Evolutionary conservation across 1,140 invertebrate genomes (phyloP).

Genomic region (Fopius arisanus): DNA sequence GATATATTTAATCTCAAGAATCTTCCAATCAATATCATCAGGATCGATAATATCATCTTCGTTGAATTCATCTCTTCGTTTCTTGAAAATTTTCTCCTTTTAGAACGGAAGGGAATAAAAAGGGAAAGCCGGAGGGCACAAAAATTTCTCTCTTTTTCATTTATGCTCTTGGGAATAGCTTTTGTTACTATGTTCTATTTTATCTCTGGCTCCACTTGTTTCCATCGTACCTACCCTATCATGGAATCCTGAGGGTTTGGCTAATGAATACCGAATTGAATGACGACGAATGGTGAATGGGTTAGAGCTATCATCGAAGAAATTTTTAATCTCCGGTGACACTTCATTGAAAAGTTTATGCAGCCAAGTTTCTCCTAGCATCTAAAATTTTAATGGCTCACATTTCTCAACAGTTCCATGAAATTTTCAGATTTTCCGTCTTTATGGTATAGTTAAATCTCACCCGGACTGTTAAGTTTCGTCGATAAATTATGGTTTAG

Average conservation of each 20-base stretch:
- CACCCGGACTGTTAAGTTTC: not conserved
- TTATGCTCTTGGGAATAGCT: not conserved
- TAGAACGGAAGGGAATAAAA: not conserved
- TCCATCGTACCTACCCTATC: not conserved
- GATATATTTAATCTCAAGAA: no score
- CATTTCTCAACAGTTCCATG: not conserved
- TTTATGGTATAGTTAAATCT: constrained; percentile 2
- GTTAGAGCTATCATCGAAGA: not conserved
- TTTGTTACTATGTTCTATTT: not conserved
- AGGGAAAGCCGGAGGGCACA: not conserved
- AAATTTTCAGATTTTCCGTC: not conserved
- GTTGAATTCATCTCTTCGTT: no score
- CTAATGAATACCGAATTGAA: not conserved
- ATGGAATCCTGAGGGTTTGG: not conserved
- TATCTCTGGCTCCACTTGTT: not conserved
- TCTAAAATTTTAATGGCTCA: not conserved
- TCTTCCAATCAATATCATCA: not conserved
- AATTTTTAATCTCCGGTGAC: constrained; percentile 1
- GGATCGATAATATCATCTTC: no score
- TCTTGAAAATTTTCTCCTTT: not conserved
- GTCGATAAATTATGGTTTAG: not conserved
- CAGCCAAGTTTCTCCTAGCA: not conserved
- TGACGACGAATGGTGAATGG: not conserved
- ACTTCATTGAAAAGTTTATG: constrained; percentile 2
- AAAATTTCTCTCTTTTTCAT: not conserved